phyloP scores from a whole-genome alignment of 2,888 invertebrate species.

The Trichacis sp. region DNA sequence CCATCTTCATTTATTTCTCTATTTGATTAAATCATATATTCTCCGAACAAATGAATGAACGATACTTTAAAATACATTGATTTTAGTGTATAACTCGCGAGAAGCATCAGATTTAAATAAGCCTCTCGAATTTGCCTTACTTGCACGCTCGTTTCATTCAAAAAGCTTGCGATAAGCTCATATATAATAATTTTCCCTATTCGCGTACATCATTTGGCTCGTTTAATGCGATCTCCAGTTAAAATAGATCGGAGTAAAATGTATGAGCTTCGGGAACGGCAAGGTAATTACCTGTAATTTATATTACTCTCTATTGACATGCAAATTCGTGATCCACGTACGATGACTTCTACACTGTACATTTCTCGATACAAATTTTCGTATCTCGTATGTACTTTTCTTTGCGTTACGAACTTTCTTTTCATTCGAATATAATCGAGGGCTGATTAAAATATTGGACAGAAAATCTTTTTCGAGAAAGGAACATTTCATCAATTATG shows the following conservation, averaged over 20 bases:
- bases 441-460: no score
- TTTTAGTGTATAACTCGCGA: background rate
- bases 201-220: conserved; percentile 31
- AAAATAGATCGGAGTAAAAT: conserved; percentile 62
- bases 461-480: no score
- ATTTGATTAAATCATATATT: no score
- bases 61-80: background rate
- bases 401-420: no score
- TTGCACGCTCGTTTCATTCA: background rate
- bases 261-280: conserved; percentile 57
- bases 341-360: conserved; percentile 48
- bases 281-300: conserved; percentile 68
- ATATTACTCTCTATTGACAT: conserved; percentile 68
- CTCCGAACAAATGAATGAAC: no score
- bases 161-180: background rate
- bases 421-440: no score
- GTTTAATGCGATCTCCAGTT: conserved; percentile 50
- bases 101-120: background rate
- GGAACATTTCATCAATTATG: no score
- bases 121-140: conserved; percentile 4
- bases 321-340: conserved; percentile 60
- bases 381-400: no score
- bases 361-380: conserved; percentile 30
- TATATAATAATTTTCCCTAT: conserved; percentile 11
- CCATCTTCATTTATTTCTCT: no score